A percentile compares a stretch with the other conserved stretches of the same genome.
These are phyloP conservation scores for Aphodius granarius DNA, from an alignment of 2,888 invertebrate species.

Conservation along the genomic window DNA sequence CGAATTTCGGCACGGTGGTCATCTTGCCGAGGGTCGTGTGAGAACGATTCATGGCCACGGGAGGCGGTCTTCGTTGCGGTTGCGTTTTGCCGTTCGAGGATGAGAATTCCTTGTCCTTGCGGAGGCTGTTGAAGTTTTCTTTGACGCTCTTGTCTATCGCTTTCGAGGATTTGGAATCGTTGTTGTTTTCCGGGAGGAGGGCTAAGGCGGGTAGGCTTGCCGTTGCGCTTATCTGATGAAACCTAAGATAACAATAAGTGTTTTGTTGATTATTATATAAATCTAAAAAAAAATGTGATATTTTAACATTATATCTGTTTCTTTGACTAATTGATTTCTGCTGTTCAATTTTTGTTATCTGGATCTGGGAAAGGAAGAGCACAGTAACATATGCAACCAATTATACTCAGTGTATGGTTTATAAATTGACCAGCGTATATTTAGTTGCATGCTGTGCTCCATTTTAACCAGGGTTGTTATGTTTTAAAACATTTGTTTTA, in stretches of 20 bases:
- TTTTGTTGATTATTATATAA: no score
- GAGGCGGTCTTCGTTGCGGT: constrained; percentile 14
- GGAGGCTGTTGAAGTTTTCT: constrained; percentile 49
- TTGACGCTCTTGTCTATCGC: constrained; percentile 50
- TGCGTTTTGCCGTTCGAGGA: constrained; percentile 15
- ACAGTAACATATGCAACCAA: no score
- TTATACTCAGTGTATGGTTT: no score
- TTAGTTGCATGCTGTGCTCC: no score
- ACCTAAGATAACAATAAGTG: constrained; percentile 55
- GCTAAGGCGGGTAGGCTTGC: constrained; percentile 77
- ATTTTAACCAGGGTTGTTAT: no score
- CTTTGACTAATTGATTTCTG: no score
- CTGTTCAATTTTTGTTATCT: no score
- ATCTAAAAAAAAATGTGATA: no score
- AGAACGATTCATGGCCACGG: constrained; percentile 42
- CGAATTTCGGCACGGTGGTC: constrained; percentile 36
- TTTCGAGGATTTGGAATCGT: constrained; percentile 33
- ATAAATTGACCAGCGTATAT: no score
- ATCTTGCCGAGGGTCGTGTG: constrained; percentile 49
- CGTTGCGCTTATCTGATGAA: constrained; percentile 78
- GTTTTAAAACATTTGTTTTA: no score
- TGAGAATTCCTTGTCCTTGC: constrained; percentile 31
- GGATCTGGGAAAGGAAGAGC: no score
- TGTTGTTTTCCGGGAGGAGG: constrained; percentile 48
- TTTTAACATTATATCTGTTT: no score